Evolutionary conservation across 2,888 invertebrate species (phyloP).

Genomic region (Dicycla oo): DNA sequence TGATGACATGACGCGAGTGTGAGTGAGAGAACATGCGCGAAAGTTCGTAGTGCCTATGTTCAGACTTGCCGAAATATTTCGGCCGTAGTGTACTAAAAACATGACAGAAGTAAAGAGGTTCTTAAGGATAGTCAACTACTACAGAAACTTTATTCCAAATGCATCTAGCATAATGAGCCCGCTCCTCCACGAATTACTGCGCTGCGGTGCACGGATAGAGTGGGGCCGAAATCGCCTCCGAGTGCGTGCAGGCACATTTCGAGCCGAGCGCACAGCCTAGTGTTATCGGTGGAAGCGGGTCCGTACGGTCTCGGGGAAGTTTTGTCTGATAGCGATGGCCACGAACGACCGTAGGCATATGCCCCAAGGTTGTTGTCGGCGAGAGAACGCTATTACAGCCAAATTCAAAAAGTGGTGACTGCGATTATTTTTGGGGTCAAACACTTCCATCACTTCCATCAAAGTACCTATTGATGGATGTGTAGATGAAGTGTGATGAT

Average conservation of each 20-base stretch:
- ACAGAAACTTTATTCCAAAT: too few species aligned
- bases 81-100: too few species aligned
- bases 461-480: too few species aligned
- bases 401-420: too few species aligned
- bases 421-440: background rate
- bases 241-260: background rate
- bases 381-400: background rate
- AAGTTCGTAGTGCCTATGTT: too few species aligned
- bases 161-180: too few species aligned
- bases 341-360: background rate
- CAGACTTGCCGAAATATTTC: too few species aligned
- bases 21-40: too few species aligned
- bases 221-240: background rate
- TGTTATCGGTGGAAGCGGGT: background rate
- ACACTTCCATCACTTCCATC: constrained; percentile 3
- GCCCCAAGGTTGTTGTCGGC: background rate
- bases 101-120: too few species aligned
- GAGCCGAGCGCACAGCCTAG: background rate
- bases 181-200: background rate
- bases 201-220: background rate
- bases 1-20: too few species aligned
- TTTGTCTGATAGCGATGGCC: background rate
- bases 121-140: too few species aligned
- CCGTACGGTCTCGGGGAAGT: background rate
- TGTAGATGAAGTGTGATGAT: too few species aligned